Percentiles rank a stretch among this genome's conserved stretches.
phyloP scores from a whole-genome alignment of 2,888 invertebrate species.

The Sclerodermus sp. region DNA sequence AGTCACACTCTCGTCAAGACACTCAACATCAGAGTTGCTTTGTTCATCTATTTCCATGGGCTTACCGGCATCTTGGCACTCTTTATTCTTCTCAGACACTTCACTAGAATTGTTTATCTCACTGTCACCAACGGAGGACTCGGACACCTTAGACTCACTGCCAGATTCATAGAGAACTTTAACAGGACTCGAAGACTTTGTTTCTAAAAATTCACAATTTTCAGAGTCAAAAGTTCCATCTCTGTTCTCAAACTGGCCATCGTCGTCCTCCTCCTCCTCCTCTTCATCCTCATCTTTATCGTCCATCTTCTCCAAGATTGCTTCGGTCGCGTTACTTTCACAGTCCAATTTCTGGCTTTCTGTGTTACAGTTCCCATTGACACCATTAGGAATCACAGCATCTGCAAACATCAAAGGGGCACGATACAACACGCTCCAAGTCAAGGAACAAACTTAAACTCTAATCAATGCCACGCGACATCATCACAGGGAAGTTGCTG shows the following conservation, averaged over 20 bases:
- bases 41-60: constrained; percentile 50
- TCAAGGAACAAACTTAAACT: no score
- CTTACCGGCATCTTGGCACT: constrained; percentile 30
- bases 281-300: constrained; percentile 23
- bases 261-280: constrained; percentile 30
- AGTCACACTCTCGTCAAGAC: constrained; percentile 44
- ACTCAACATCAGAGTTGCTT: constrained; percentile 53
- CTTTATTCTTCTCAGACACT: constrained; percentile 44
- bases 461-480: no score
- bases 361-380: constrained; percentile 54
- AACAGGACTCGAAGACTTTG: neutral
- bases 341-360: constrained; percentile 39
- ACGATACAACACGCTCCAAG: no score
- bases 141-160: constrained; percentile 28
- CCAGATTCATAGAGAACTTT: constrained; percentile 14
- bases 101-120: constrained; percentile 60
- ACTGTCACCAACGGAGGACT: constrained; percentile 53
- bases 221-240: constrained; percentile 21
- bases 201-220: constrained; percentile 21
- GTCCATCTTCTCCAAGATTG: constrained; percentile 11
- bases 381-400: constrained; percentile 55
- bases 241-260: constrained; percentile 21
- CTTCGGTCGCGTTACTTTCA: constrained; percentile 8
- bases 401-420: constrained; percentile 43
- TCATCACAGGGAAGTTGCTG: no score